Evolutionary conservation across 2,113 vertebrate species (phyloP).

Genomic region (Xiphorhynchus elegans): DNA sequence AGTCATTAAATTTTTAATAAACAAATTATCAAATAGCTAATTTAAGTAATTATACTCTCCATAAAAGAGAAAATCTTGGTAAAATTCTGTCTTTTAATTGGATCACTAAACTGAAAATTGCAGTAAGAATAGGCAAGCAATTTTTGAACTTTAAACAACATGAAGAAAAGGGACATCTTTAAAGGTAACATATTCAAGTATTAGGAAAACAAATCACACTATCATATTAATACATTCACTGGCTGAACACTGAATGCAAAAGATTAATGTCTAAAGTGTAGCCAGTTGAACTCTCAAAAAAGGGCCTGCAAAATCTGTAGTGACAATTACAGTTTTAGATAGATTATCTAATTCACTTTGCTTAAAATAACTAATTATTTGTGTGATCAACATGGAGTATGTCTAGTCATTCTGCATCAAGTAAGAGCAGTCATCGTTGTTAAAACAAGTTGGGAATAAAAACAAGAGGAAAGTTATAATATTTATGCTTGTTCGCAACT

Average conservation of each 20-base stretch:
- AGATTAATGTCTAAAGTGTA: not conserved
- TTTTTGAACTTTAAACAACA: not conserved
- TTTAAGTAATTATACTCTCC: not conserved
- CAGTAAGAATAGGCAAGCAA: not conserved
- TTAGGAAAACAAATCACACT: not conserved
- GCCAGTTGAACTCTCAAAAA: not conserved
- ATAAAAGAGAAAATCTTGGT: not conserved
- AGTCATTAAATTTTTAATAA: not conserved
- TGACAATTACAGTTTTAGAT: not conserved
- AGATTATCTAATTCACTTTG: not conserved
- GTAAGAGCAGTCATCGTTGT: accelerated
- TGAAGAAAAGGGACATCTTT: not conserved
- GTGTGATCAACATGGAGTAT: not conserved
- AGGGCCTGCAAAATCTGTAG: not conserved
- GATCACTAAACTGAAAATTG: not conserved
- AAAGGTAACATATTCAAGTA: not conserved
- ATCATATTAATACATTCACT: not conserved
- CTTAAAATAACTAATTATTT: not conserved
- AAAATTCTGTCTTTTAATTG: not conserved
- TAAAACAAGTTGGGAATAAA: not conserved
- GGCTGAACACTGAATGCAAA: not conserved
- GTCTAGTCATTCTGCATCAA: not conserved
- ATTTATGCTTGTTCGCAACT: not conserved
- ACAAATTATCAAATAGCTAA: not conserved
- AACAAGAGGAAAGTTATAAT: not conserved